A percentile compares a stretch with the other conserved stretches of the same genome.
phyloP scores from a whole-genome alignment of 2,888 invertebrate genomes.

The Leistus spinibarbis region DNA sequence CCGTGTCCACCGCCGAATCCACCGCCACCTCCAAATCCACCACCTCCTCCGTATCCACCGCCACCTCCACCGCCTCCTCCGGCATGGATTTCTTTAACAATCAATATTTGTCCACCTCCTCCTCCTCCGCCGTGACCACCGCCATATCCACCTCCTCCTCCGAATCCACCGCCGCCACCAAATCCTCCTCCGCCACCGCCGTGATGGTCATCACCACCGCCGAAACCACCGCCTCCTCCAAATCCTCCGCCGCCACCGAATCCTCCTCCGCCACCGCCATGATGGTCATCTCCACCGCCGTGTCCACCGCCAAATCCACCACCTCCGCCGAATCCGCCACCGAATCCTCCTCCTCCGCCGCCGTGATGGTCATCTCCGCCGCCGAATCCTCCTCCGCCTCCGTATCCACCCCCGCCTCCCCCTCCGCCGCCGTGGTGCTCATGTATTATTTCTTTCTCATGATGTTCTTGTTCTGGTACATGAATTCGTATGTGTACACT shows the following conservation, averaged over 20 bases:
- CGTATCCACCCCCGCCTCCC: slow-evolving; percentile 31
- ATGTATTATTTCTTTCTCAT: slow-evolving; percentile 57
- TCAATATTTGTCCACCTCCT: slow-evolving; percentile 15
- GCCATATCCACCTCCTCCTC: slow-evolving; percentile 35
- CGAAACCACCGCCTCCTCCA: slow-evolving; percentile 38
- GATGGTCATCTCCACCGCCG: slow-evolving; percentile 32
- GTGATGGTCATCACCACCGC: slow-evolving; percentile 22
- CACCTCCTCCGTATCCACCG: slow-evolving; percentile 38
- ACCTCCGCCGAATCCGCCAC: slow-evolving; percentile 35
- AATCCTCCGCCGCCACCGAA: slow-evolving; percentile 41
- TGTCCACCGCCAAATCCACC: slow-evolving; percentile 35
- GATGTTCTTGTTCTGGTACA: slow-evolving; percentile 62
- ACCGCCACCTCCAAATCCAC: slow-evolving; percentile 38
- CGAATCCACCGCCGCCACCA: slow-evolving; percentile 14
- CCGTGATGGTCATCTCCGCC: slow-evolving; percentile 21
- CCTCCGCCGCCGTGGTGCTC: slow-evolving; percentile 40
- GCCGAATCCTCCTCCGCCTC: slow-evolving; percentile 33
- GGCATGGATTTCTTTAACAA: slow-evolving; percentile 4
- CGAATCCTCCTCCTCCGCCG: slow-evolving; percentile 40
- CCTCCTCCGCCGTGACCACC: slow-evolving; percentile 34
- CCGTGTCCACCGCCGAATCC: slow-evolving; percentile 34
- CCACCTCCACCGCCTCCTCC: slow-evolving; percentile 36
- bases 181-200: slow-evolving; percentile 36
- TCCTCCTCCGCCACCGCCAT: slow-evolving; percentile 39
- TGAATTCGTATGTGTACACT: slow-evolving; percentile 65